Base-by-base conservation (phyloP, 2,888 invertebrate species). In the Euspilapteryx auroguttella region DNA sequence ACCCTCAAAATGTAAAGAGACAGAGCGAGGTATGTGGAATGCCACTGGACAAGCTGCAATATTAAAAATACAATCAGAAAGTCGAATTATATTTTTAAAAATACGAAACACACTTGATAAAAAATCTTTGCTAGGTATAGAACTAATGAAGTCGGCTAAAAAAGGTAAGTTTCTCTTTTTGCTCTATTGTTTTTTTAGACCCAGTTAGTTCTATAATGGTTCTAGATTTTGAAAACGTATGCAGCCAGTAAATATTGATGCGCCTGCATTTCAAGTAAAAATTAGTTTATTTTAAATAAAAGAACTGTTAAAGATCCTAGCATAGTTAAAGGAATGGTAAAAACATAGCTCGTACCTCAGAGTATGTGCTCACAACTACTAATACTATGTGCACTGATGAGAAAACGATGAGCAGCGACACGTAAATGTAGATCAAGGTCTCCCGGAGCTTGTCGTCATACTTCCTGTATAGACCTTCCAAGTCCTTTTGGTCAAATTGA, bases 391-490 rank as follows among this genome's bases (percentile, higher is more conserved):
- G 88, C 2, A 75, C 57, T 3, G 80, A 58, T 23, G 84, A 83
- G 28, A 89, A 79, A 21, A 83, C 48, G 30, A 83, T 65, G 46
- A 88, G 81, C 27, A 90, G 68, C 12, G 86, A 71, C 36, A 89
- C 77, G 57, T 87, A 89, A 32, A 89, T 79, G 35, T 86, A 85
- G 36, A 90, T 82, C 39, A 89, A 85, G 28, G 87, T 87, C 57
- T 87, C 83, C 47, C 86, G 85, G 34, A 91, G 66, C 43, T 89
- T 84, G 41, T 86, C 83, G 39, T 86, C 87, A 48, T 91, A 92
- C 35, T 81, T 78, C 37, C 82, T 77, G 54, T 87, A 91, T 22
- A 90, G 73, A 28, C 81, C 80, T 57, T 89, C 88, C 36, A 91
- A 59, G 47, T 85, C 83, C 45, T 87, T 81, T 40, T 86, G 82